Percentiles rank a stretch among this genome's conserved stretches.
Evolutionary conservation across 2,797 vertebrate species (phyloP).

Genomic region (Acridotheres tristis): DNA sequence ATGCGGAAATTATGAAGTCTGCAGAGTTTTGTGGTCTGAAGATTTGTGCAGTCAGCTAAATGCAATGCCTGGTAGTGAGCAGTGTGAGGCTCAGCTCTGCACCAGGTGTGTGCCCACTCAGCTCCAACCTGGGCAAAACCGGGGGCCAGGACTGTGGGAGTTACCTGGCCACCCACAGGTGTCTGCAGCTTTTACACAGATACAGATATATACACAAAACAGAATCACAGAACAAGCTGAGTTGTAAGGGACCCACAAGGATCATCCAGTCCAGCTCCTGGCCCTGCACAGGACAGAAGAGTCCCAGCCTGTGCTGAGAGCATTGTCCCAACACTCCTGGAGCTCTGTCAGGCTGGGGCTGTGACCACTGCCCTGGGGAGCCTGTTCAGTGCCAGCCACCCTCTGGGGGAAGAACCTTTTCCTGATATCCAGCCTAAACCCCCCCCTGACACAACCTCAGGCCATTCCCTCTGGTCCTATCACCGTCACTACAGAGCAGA

Average conservation of each 20-base stretch:
- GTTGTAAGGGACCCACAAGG: not conserved
- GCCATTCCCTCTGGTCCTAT: not conserved
- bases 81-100: not conserved
- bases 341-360: not conserved
- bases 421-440: not conserved
- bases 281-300: not conserved
- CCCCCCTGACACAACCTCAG: not conserved
- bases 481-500: not conserved
- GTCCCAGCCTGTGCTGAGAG: not conserved
- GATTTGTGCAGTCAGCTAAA: not conserved
- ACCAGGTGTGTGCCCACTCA: not conserved
- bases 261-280: not conserved
- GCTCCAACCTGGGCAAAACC: not conserved
- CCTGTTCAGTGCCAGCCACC: not conserved
- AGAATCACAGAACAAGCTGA: accelerated
- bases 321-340: not conserved
- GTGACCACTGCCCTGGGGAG: not conserved
- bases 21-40: not conserved
- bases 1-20: not conserved
- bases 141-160: not conserved
- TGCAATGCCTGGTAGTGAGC: not conserved
- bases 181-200: not conserved
- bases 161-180: not conserved
- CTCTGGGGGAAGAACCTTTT: not conserved
- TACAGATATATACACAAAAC: not conserved